Evolutionary conservation across 2,797 vertebrate species (phyloP), one percentile per base, ranked within the genome.

Genomic region (Distichodus sexfasciatus): DNA sequence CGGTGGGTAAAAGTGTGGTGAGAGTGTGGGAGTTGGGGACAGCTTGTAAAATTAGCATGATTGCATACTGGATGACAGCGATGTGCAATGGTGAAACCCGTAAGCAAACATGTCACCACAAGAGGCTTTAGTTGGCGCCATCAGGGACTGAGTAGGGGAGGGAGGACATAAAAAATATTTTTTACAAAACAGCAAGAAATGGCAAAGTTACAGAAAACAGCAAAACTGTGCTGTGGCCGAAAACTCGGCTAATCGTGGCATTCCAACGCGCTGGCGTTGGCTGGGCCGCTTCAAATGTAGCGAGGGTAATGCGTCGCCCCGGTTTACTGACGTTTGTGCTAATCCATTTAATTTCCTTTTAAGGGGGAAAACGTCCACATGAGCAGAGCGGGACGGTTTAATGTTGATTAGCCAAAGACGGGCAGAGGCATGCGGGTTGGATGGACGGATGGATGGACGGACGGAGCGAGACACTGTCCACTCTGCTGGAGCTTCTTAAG

Each of bases 311-410:
- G 78, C 81, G 66, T 75, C 61, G 80, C 81, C 82, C n/a, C 83
- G 80, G 82, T 85, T 81, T 87, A 91, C 84, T 89, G 88, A 91
- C 87, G 78, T 89, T 87, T 89, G 72, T 51, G 36, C 82, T 90
- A 89, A 92, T 91, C 83, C 77, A 82, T 85, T 89, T 90, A 90
- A 91, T 90, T 89, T 84, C 86, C 85, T 87, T 88, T 89, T 85
- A 86, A 88, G 83, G 83, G 84, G 79, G 72, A 76, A 81, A 82
- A 77, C 59, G 80, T 88, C 74, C 87, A 89, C 85, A 84, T 88
- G 87, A 88, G 79, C 77, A 31, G 86, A 87, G 79, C 77, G 53
- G 74, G 68, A 9, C 29, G 71, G 85, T 89, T 86, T 79, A 86
- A 87, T 83, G 84, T 83, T 85, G 85, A 89, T 81, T 83, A 88